Conservation (phyloP, 2,113 vertebrate species). For the Puma concolor region DNA sequence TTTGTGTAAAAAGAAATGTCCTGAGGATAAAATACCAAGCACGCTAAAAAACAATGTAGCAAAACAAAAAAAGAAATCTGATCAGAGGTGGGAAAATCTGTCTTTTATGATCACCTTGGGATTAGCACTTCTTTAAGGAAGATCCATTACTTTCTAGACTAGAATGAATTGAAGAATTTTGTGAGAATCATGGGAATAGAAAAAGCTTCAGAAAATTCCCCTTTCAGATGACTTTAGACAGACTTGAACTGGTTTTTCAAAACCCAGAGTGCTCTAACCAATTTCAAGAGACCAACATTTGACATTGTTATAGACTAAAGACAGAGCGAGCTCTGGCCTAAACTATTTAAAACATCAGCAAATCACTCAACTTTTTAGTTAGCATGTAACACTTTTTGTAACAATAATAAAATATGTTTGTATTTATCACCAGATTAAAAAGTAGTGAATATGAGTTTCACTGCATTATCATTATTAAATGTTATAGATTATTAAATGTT, state of each 20-base stretch:
- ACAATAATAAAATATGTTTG: not conserved
- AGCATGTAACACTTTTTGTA: constrained; percentile 7
- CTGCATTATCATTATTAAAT: constrained; percentile 27
- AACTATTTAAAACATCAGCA: constrained; percentile 51
- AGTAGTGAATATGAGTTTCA: constrained; percentile 13
- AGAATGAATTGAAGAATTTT: constrained; percentile 64
- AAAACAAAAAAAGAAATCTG: constrained; percentile 34
- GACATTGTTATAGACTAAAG: constrained; percentile 47
- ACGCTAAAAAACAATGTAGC: constrained; percentile 13
- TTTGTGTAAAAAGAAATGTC: constrained; percentile 24
- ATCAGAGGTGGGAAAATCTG: constrained; percentile 16
- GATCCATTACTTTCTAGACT: constrained; percentile 57
- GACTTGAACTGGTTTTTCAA: constrained; percentile 56
- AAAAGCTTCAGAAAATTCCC: constrained; percentile 56
- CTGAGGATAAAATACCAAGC: constrained; percentile 64
- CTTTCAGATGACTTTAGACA: not conserved
- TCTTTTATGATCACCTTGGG: constrained; percentile 29
- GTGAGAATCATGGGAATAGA: constrained; percentile 54
- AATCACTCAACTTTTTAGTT: not conserved
- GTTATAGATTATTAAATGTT: not conserved
- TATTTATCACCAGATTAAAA: constrained; percentile 3
- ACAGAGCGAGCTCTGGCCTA: not conserved
- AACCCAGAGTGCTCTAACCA: constrained; percentile 49
- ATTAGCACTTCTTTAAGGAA: constrained; percentile 58
- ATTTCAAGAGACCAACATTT: constrained; percentile 56